These are phyloP conservation scores for Vultur gryphus DNA, from an alignment of 2,797 vertebrate genomes.

Conservation along the genomic window DNA sequence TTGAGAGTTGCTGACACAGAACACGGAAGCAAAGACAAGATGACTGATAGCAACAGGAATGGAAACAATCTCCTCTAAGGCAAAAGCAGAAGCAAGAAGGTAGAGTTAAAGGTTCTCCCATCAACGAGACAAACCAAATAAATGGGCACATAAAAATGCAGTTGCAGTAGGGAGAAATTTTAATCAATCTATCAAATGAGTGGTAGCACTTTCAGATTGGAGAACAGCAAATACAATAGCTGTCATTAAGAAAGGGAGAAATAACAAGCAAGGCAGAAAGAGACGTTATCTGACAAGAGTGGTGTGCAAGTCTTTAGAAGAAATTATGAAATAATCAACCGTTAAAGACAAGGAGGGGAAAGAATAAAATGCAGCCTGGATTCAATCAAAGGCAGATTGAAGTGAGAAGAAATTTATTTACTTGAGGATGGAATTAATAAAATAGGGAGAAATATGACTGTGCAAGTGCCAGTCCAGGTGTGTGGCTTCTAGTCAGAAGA, in stretches of 20 bases:
- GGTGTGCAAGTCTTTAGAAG: not conserved
- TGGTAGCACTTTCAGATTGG: not conserved
- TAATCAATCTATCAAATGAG: not conserved
- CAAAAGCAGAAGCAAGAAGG: not conserved
- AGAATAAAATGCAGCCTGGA: not conserved
- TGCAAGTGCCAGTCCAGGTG: not conserved
- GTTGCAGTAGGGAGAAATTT: not conserved
- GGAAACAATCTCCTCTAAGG: not conserved
- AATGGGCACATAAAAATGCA: not conserved
- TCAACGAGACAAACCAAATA: not conserved
- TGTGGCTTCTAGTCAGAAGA: not conserved
- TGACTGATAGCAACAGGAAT: not conserved
- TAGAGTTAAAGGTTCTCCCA: not conserved
- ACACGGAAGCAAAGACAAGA: not conserved
- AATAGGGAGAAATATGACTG: not conserved
- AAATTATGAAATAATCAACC: not conserved
- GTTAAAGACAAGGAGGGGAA: not conserved
- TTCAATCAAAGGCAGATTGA: not conserved
- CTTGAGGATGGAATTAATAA: not conserved
- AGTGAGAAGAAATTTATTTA: not conserved
- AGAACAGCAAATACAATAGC: not conserved
- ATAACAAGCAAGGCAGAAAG: not conserved
- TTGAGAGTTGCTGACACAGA: not conserved
- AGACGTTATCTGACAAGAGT: not conserved
- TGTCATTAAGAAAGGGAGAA: not conserved